Conservation (phyloP, 2,888 invertebrate genomes). For the Limnephilus marmoratus region DNA sequence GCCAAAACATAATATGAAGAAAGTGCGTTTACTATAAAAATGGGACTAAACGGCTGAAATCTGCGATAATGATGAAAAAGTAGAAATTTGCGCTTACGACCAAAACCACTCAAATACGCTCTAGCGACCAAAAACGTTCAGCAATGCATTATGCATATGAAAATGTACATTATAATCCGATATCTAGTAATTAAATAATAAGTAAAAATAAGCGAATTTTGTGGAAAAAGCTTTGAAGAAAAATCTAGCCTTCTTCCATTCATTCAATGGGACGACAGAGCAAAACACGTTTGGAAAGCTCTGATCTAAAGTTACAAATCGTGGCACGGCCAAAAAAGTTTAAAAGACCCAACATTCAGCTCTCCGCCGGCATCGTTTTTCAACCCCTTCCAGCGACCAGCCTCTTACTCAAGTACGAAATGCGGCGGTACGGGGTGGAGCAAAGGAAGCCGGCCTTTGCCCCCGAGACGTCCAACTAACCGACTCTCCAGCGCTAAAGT, state of each 20-base stretch:
- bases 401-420: not conserved
- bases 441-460: not conserved
- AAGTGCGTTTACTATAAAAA: no score
- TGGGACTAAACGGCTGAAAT: no score
- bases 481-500: slow-evolving; percentile 46
- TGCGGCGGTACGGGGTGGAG: not conserved
- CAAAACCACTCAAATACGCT: no score
- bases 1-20: no score
- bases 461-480: slow-evolving; percentile 7
- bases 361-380: not conserved
- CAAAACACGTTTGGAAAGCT: not conserved
- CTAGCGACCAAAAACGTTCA: no score
- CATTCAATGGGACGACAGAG: not conserved
- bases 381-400: not conserved
- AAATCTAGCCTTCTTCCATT: not conserved
- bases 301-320: not conserved
- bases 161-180: no score
- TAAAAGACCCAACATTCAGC: not conserved
- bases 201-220: not conserved
- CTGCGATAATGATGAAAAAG: no score
- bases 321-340: not conserved
- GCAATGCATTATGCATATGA: no score
- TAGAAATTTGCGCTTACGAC: no score
- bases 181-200: not conserved
- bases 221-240: not conserved